These are phyloP conservation scores for Bufo bufo DNA, from an alignment of 2,113 vertebrate species.

Conservation along the genomic window DNA sequence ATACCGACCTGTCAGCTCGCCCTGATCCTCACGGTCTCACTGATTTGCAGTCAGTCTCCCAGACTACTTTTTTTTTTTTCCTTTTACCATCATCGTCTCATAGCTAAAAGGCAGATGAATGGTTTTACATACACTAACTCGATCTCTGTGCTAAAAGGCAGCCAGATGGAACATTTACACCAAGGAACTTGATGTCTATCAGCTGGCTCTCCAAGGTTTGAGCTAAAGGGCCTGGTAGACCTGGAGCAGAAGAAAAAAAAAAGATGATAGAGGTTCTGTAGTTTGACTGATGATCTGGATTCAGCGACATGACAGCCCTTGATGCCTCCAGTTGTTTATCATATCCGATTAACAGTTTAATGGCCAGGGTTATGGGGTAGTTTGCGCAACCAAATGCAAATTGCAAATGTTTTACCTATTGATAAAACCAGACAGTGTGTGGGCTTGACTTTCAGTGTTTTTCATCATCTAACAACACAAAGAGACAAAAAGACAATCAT, in stretches of 20 bases:
- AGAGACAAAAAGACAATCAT: no score
- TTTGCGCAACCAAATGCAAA: not conserved
- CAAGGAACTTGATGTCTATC: conserved; percentile 6
- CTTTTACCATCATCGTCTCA: conserved; percentile 39
- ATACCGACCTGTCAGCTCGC: conserved; percentile 54
- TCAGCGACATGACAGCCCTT: conserved; percentile 14
- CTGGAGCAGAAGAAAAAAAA: conserved; percentile 17
- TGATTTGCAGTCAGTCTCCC: conserved; percentile 50
- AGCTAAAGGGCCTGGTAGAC: conserved; percentile 15
- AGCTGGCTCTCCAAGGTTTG: conserved; percentile 23
- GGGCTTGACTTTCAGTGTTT: not conserved
- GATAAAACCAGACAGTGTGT: not conserved
- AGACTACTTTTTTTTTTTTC: conserved; percentile 18
- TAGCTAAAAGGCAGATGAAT: conserved; percentile 39
- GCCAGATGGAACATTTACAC: conserved; percentile 29
- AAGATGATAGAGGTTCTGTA: conserved; percentile 17
- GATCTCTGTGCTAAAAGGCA: conserved; percentile 25
- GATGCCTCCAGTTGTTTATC: conserved; percentile 42
- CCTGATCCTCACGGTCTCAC: conserved; percentile 31
- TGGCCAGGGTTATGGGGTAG: not conserved
- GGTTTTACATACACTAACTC: conserved; percentile 30
- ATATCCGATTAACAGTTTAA: not conserved
- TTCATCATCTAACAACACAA: no score
- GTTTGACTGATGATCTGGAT: conserved; percentile 39
- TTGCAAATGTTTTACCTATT: not conserved